Conservation (phyloP, 1,140 invertebrate genomes). For the Bombus sylvicola region DNA sequence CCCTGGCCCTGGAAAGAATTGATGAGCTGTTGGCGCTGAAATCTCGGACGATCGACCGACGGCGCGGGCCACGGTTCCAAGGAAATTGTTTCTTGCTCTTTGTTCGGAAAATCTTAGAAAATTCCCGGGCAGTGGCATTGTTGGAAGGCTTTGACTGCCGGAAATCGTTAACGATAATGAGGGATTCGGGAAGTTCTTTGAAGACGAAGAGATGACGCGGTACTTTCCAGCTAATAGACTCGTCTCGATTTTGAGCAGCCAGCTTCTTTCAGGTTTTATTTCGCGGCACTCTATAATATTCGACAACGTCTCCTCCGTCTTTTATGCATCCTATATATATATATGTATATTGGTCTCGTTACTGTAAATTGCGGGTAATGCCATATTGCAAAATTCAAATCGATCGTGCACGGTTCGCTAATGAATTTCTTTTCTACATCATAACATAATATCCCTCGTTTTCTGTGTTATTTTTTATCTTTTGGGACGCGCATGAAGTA, state of each 20-base stretch:
- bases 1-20: neutral
- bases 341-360: neutral
- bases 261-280: neutral
- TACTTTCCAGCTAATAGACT: slow-evolving; percentile 30
- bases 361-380: neutral
- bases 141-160: neutral
- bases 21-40: neutral
- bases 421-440: neutral
- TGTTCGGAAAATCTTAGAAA: slow-evolving; percentile 22
- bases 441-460: neutral
- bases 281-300: neutral
- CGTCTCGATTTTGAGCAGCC: slow-evolving; percentile 11
- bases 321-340: neutral
- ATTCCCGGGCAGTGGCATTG: neutral
- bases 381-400: neutral
- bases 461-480: neutral
- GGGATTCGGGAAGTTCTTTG: slow-evolving; percentile 13
- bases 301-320: neutral
- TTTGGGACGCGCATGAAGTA: neutral
- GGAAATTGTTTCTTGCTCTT: neutral
- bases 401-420: neutral
- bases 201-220: slow-evolving; percentile 9
- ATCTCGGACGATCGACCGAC: neutral
- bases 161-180: slow-evolving; percentile 44
- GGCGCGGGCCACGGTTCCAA: too few relatives aligned